Evolutionary conservation across 2,797 vertebrate species (phyloP), one percentile per base, ranked within the genome.

Genomic region (Liasis olivaceus): DNA sequence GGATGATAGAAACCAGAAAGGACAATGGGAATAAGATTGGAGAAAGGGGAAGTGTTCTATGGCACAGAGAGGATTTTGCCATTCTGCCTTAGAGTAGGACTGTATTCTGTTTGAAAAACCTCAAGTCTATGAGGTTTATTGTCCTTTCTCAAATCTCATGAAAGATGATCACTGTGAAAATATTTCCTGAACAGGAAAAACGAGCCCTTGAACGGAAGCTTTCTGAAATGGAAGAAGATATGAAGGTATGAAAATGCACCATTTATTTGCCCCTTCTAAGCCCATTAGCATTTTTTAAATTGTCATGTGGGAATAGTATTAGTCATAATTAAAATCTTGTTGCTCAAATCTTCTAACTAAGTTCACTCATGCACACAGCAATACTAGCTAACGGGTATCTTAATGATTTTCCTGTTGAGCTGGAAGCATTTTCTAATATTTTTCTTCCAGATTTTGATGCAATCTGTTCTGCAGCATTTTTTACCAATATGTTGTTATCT

Each of bases 151-250:
- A 58, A 92, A 58, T 93, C 59, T 69, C 59, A 91, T 77, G 58
- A 51, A 22, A 90, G 87, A 85, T 93, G 24, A 0, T 95, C 60
- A 93, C 77, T 95, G 31, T 95, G 93, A 89, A 36, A 87, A 64
- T 91, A 94, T 94, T 92, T 94, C 94, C 91, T 89, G 85, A 94
- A 97, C 97, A 99, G 99, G 99, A 99, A 97, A 99, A 99, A 95
- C 98, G 99, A 96, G 98, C 97, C 94, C 97, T 99, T 95, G 99
- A 99, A 96, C 98, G 99, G 96, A 99, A 97, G 96, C 99, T 99
- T 95, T 99, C 99, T 1, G 98, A 99, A 96, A 99, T 99, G 99
- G 99, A 99, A 92, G 99, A 99, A 92, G 99, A 99, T 93, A 95
- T 99, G 97, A 99, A 99, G 99, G 99, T 99, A 98, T 54, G 96